Conservation (phyloP, 2,888 invertebrate species). For the Lasiommata megera region DNA sequence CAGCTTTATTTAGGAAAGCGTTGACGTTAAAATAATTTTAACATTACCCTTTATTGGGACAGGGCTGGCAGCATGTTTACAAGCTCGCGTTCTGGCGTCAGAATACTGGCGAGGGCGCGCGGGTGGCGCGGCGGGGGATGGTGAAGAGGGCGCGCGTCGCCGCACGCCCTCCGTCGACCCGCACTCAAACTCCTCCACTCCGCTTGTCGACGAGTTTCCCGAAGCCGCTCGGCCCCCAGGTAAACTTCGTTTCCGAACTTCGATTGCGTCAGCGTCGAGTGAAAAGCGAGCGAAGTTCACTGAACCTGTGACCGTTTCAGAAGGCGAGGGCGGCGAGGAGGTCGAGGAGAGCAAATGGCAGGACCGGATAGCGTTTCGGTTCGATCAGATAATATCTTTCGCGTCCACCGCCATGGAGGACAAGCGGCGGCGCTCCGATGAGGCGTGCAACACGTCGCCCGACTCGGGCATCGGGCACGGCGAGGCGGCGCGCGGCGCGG, state of each 20-base stretch:
- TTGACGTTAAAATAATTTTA: no score
- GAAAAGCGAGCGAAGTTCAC: background rate
- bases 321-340: slow-evolving; percentile 83
- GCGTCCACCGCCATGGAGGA: slow-evolving; percentile 95
- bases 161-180: slow-evolving; percentile 83
- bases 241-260: slow-evolving; percentile 28
- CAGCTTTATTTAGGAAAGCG: no score
- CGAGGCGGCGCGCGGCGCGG: slow-evolving; percentile 56
- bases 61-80: slow-evolving; percentile 91
- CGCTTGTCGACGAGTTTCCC: slow-evolving; percentile 81
- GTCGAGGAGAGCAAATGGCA: slow-evolving; percentile 95
- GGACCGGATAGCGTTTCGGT: slow-evolving; percentile 94
- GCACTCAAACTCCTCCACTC: slow-evolving; percentile 85
- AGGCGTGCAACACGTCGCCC: slow-evolving; percentile 91
- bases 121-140: slow-evolving; percentile 63
- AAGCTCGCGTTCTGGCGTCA: slow-evolving; percentile 87
- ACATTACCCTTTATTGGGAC: slow-evolving; percentile 33
- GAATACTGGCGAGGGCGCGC: slow-evolving; percentile 83
- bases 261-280: background rate
- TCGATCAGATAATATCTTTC: slow-evolving; percentile 95
- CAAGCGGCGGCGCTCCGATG: slow-evolving; percentile 91
- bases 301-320: slow-evolving; percentile 52
- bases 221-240: slow-evolving; percentile 70
- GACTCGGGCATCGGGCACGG: slow-evolving; percentile 92
- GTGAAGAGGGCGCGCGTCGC: slow-evolving; percentile 44